Evolutionary conservation across 2,888 invertebrate species (phyloP), one percentile per base, ranked within the genome.

Genomic region (Perizoma affinitatum): DNA sequence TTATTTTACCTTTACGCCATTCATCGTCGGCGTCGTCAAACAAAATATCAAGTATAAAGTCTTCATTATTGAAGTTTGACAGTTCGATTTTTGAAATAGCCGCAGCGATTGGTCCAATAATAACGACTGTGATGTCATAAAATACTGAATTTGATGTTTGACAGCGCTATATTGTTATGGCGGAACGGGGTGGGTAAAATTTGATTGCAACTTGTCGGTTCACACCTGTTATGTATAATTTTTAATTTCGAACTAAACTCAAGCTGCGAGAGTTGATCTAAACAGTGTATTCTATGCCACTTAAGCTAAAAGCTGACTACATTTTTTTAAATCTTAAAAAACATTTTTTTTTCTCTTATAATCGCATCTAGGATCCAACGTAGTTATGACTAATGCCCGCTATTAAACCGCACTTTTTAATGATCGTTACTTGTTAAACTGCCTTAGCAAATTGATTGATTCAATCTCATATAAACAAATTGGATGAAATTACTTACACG

Each of bases 11-110:
- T 78, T 79, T 73, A 74, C 76, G 74, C 76, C 79, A 80, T 83
- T 83, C 81, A 75, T 80, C 81, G 79, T 76, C 90, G 90, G 90
- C 83, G 78, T 78, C 80, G 66, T 86, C 88, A 92, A 90, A 91
- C 87, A 78, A 79, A 80, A 77, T 79, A 78, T 85, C 80, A 84
- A 82, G 75, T 79, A 86, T 88, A 86, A 90, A 83, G 81, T 80
- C 85, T 86, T 87, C 83, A 88, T 90, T 86, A 82, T 83, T 78
- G 79, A 83, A 81, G 69, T 84, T 84, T 86, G 89, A 90, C 88
- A 86, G 88, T 82, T 88, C 83, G 83, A 89, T 88, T 88, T 88
- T 82, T 71, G 69, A 75, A 84, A 83, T 78, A 73, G 75, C 70
- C 70, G 62, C 71, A 61, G 63, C 68, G 75, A 84, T 87, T 79